Base-by-base conservation (phyloP, 1,140 invertebrate genomes). In the Ceratoteleas bidentatus region DNA sequence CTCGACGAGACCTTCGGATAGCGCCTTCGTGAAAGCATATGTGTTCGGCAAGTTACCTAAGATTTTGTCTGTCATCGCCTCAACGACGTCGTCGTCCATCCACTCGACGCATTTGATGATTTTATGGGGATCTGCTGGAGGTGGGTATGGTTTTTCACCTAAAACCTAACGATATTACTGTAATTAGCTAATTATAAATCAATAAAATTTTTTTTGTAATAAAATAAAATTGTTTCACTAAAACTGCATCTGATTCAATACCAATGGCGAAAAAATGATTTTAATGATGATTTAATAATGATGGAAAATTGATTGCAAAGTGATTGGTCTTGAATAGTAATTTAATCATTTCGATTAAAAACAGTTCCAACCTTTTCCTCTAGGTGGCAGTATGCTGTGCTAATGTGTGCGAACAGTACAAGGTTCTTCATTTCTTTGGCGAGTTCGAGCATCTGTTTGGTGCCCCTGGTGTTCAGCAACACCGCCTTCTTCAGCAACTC, bases 11-110 rank as follows among this genome's bases (percentile, higher is more conserved):
- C 94, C 93, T 91, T 98, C 97, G 0, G 96, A 95, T 8, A 98
- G 87, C 0, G 96, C 96, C 92, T 98, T 98, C 0, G 97, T 98
- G 85, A 96, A 98, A 0, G 97, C 97, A 84, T 98, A 98, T 0
- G 97, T 97, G 85, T 98, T 98, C 3, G 97, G 97, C 61, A 96
- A 92, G 50, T 95, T 93, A 11, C 95, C 95, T 43, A 98, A 92
- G 56, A 98, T 92, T 85, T 95, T 94, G 43, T 94, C 93, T 6
- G 95, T 95, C 88, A 97, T 94, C 5, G 93, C 92, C 78, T 95
- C 93, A 2, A 97, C 92, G 3, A 96, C 93, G 4, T 96, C 94
- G 16, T 96, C 95, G 10, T 95, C 94, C 93, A 98, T 95, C 95
- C 96, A 96, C 88, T 98, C 96, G 47, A 98, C 93, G 16, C 95